Evolutionary conservation across 2,113 vertebrate species (phyloP).

Genomic region (Climacteris rufus): DNA sequence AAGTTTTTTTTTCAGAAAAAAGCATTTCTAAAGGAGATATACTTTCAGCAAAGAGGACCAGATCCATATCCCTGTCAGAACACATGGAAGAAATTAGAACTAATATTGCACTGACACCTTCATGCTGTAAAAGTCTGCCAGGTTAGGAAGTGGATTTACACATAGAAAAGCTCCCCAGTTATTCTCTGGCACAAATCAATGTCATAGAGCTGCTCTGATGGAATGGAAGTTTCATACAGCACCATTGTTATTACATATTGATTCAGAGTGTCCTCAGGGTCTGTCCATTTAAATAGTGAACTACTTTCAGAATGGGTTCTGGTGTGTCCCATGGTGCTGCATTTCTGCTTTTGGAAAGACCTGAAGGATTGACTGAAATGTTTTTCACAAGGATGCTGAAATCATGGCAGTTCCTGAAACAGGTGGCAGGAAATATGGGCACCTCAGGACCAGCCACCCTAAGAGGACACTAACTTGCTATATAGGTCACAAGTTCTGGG

Average conservation of each 20-base stretch:
- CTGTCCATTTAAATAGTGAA: neutral
- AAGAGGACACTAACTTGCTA: neutral
- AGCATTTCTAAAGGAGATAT: neutral
- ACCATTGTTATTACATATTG: neutral
- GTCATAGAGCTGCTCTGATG: neutral
- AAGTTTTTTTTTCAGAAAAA: neutral
- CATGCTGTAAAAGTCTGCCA: neutral
- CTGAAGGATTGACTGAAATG: neutral
- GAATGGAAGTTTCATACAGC: neutral
- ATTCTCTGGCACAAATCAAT: constrained; percentile 5
- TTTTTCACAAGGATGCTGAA: neutral
- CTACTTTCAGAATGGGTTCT: neutral
- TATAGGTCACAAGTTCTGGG: neutral
- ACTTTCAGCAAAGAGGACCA: neutral
- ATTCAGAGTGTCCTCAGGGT: neutral
- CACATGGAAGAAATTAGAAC: neutral
- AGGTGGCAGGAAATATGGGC: neutral
- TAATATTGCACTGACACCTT: neutral
- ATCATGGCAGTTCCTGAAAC: neutral
- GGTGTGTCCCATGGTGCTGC: neutral
- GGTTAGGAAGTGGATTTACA: neutral
- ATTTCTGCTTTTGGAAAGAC: neutral
- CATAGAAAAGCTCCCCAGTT: neutral
- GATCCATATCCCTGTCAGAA: neutral
- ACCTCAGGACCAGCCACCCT: neutral